phyloP scores from a whole-genome alignment of 2,888 invertebrate genomes.

The Coleophora deauratella region DNA sequence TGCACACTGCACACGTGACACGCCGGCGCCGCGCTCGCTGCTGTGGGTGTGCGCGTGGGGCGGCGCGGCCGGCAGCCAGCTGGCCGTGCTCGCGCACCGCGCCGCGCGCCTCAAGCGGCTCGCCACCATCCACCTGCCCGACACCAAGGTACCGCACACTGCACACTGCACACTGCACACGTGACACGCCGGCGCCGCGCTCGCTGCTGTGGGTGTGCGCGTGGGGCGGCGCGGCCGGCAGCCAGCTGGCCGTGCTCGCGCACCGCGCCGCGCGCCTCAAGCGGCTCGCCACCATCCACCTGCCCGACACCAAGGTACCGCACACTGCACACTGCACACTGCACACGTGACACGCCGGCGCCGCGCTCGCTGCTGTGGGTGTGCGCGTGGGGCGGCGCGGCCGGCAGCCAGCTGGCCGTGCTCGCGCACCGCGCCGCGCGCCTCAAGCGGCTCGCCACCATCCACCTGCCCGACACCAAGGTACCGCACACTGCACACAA shows the following conservation, averaged over 20 bases:
- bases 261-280: conserved; percentile 83
- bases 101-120: conserved; percentile 83
- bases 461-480: conserved; percentile 86
- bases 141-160: conserved; percentile 75
- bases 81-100: conserved; percentile 85
- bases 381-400: conserved; percentile 79
- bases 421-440: conserved; percentile 84
- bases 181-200: conserved; percentile 81
- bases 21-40: conserved; percentile 80
- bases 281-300: conserved; percentile 83
- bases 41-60: conserved; percentile 94
- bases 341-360: too few species aligned
- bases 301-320: conserved; percentile 83
- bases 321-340: too few species aligned
- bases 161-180: too few species aligned
- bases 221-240: conserved; percentile 73
- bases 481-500: too few species aligned
- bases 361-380: conserved; percentile 91
- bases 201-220: conserved; percentile 94
- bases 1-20: too few species aligned
- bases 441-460: conserved; percentile 82
- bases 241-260: conserved; percentile 85
- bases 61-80: conserved; percentile 82
- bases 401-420: conserved; percentile 83
- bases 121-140: conserved; percentile 84